phyloP scores from a whole-genome alignment of 2,113 vertebrate genomes.

The Scomber scombrus region DNA sequence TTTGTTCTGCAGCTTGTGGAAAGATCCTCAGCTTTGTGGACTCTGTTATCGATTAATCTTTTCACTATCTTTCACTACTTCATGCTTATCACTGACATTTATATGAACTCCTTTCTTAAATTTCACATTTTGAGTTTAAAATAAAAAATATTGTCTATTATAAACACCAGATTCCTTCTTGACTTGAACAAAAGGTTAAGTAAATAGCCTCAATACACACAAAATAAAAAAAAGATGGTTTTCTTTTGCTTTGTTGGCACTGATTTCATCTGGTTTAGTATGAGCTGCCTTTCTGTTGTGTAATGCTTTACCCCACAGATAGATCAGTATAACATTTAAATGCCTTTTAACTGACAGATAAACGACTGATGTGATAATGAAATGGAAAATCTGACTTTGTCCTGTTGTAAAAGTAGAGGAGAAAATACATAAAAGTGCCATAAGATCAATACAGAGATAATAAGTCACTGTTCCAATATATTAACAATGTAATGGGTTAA shows the following conservation, averaged over 20 bases:
- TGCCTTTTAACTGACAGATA: no score
- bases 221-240: not conserved
- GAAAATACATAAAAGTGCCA: no score
- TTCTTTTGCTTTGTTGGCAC: not conserved
- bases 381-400: not conserved
- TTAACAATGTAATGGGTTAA: not conserved
- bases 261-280: not conserved
- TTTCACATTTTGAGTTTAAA: no score
- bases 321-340: no score
- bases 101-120: no score
- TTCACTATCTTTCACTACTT: not conserved
- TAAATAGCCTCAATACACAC: no score
- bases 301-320: no score
- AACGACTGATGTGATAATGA: not conserved
- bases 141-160: no score
- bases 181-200: no score
- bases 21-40: not conserved
- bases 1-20: not conserved
- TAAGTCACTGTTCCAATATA: not conserved
- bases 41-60: not conserved
- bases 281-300: no score
- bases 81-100: not conserved
- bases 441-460: not conserved
- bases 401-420: not conserved
- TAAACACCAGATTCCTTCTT: not conserved